These are phyloP conservation scores for Rhadinocentrus ornatus DNA, from an alignment of 2,797 vertebrate species.

Conservation along the genomic window DNA sequence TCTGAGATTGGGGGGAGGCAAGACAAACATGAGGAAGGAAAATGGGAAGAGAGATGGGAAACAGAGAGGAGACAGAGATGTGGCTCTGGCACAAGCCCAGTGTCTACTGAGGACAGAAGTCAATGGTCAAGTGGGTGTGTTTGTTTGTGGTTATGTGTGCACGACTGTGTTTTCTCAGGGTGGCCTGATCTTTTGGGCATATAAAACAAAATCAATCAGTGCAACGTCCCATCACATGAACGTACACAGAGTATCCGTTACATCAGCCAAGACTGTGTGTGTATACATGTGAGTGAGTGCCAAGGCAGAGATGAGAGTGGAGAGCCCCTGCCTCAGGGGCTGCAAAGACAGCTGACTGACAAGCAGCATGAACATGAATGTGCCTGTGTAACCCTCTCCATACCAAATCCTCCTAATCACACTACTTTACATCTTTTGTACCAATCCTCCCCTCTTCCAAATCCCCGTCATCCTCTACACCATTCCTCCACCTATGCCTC, in stretches of 20 bases:
- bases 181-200: slow-evolving; percentile 50
- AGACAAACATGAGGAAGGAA: slow-evolving; percentile 65
- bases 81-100: slow-evolving; percentile 62
- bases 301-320: slow-evolving; percentile 68
- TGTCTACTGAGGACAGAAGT: slow-evolving; percentile 72
- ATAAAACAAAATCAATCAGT: slow-evolving; percentile 59
- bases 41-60: slow-evolving; percentile 59
- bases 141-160: slow-evolving; percentile 7
- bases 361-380: slow-evolving; percentile 69
- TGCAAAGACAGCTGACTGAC: slow-evolving; percentile 73
- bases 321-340: slow-evolving; percentile 77
- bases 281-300: slow-evolving; percentile 47
- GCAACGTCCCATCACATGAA: slow-evolving; percentile 61
- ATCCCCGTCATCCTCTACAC: slow-evolving; percentile 17
- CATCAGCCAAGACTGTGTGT: slow-evolving; percentile 53
- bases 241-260: slow-evolving; percentile 48
- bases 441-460: slow-evolving; percentile 12
- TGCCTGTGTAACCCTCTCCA: slow-evolving; percentile 58
- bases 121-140: slow-evolving; percentile 61
- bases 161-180: slow-evolving; percentile 31
- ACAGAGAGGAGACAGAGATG: slow-evolving; percentile 66
- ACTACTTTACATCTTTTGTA: slow-evolving; percentile 37
- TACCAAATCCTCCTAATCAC: slow-evolving; percentile 54
- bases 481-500: slow-evolving; percentile 19
- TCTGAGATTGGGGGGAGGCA: slow-evolving; percentile 36